Evolutionary conservation across 53 echinoderm and acorn worm genomes (phyloP).

Genomic region (Zoroaster sp.): DNA sequence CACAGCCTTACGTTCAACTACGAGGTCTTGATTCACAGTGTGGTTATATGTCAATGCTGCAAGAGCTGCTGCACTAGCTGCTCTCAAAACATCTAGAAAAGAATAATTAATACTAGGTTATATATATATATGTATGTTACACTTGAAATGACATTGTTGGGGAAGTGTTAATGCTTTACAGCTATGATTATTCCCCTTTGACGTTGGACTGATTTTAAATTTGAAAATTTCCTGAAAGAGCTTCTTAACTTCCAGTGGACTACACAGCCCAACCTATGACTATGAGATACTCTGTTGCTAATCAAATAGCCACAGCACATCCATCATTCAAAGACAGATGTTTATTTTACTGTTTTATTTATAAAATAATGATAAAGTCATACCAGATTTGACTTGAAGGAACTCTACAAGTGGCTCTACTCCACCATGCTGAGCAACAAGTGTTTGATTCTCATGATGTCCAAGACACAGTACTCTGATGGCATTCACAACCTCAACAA

Average conservation of each 20-base stretch:
- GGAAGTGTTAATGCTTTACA: too few relatives aligned
- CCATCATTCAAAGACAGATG: background rate
- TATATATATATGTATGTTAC: background rate
- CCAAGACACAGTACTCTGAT: constrained; percentile 82
- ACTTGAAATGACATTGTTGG: too few relatives aligned
- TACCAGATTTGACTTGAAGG: constrained; percentile 90
- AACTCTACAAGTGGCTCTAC: constrained; percentile 92
- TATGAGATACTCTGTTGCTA: background rate
- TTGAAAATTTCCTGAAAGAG: too few relatives aligned
- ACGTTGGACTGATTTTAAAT: too few relatives aligned
- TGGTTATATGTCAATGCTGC: constrained; percentile 82
- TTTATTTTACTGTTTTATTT: background rate
- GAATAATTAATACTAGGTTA: too few relatives aligned
- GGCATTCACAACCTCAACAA: constrained; percentile 89
- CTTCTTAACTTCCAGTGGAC: too few relatives aligned
- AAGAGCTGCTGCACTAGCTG: constrained; percentile 87
- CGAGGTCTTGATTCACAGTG: constrained; percentile 77
- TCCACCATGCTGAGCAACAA: constrained; percentile 80
- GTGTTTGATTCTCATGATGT: constrained; percentile 84
- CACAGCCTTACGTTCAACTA: constrained; percentile 79
- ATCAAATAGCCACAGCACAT: background rate
- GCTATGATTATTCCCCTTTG: too few relatives aligned
- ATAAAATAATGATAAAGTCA: background rate
- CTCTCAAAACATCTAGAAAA: constrained; percentile 77
- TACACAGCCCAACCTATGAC: background rate